Conservation (phyloP, 2,797 vertebrate genomes). For the Gambelia wislizenii region DNA sequence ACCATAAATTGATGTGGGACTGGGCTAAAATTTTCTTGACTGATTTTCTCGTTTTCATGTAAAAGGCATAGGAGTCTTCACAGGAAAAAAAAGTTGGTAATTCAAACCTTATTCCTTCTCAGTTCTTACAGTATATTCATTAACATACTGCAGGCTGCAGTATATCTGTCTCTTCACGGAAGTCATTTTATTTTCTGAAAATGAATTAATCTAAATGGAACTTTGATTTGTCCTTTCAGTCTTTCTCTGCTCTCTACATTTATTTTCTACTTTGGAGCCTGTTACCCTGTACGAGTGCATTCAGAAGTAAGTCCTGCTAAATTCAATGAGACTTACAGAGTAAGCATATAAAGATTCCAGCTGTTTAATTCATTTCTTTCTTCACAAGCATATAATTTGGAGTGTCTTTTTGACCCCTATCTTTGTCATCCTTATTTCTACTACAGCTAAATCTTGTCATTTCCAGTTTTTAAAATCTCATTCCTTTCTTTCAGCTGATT, state of each 20-base stretch:
- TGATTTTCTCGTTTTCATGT: no score
- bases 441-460: not conserved
- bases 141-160: not conserved
- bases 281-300: not conserved
- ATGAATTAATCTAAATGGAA: not conserved
- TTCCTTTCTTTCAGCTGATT: slow-evolving; percentile 3
- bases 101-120: not conserved
- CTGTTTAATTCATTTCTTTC: not conserved
- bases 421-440: not conserved
- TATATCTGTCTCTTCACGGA: not conserved
- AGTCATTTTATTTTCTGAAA: not conserved
- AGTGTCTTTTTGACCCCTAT: not conserved
- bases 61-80: not conserved
- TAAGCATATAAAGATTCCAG: not conserved
- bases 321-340: not conserved
- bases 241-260: not conserved
- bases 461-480: not conserved
- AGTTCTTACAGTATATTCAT: not conserved
- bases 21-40: no score
- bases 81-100: not conserved
- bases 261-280: not conserved
- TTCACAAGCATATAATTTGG: not conserved
- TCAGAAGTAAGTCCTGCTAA: not conserved
- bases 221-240: not conserved
- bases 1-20: no score